These are phyloP conservation scores for Erinaceus europaeus DNA, from an alignment of 2,113 vertebrate genomes.

Conservation along the genomic window DNA sequence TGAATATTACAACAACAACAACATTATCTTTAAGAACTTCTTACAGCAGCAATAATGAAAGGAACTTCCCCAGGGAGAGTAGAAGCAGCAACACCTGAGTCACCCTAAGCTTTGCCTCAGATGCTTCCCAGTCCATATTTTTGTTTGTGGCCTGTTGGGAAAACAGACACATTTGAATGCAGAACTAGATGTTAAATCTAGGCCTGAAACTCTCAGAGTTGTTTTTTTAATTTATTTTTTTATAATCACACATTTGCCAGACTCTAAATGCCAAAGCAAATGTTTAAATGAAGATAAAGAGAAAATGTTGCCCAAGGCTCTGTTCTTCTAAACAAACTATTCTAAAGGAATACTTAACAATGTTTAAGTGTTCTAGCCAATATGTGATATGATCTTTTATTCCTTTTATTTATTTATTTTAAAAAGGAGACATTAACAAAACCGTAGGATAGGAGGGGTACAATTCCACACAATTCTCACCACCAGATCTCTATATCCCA, in stretches of 20 bases:
- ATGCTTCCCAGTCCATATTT: not conserved
- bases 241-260: not conserved
- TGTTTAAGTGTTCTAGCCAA: not conserved
- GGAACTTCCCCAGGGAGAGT: not conserved
- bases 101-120: not conserved
- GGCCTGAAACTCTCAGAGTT: not conserved
- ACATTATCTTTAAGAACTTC: not conserved
- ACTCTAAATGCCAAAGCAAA: slow-evolving; percentile 25
- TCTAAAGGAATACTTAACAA: slow-evolving; percentile 33
- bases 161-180: not conserved
- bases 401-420: too few relatives aligned
- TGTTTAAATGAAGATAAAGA: slow-evolving; percentile 50
- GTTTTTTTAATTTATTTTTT: too few relatives aligned
- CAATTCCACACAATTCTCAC: too few relatives aligned
- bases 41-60: not conserved
- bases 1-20: slow-evolving; percentile 42
- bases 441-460: too few relatives aligned
- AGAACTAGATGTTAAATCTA: not conserved
- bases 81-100: not conserved
- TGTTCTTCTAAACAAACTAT: slow-evolving; percentile 28
- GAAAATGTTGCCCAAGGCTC: not conserved
- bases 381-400: too few relatives aligned
- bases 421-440: too few relatives aligned
- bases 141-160: slow-evolving; percentile 1
- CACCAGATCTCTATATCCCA: too few relatives aligned